phyloP scores from a whole-genome alignment of 2,113 vertebrate species.

The Rattus rattus region DNA sequence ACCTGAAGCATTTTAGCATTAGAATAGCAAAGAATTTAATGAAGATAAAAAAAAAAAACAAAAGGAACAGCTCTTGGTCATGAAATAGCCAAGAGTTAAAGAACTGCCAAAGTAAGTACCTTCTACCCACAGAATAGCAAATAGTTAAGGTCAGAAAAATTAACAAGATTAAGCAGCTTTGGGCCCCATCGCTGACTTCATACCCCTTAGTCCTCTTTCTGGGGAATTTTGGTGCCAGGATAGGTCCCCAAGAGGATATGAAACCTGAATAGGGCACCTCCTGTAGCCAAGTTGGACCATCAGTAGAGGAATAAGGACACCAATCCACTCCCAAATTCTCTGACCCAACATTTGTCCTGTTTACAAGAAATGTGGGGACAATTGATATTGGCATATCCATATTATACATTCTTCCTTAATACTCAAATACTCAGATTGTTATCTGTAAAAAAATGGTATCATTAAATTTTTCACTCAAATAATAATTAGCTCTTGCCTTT shows the following conservation, averaged over 20 bases:
- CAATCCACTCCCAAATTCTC: neutral
- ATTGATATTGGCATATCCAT: neutral
- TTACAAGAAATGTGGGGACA: neutral
- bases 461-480: slow-evolving; percentile 10
- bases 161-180: too few species aligned
- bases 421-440: neutral
- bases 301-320: neutral
- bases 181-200: too few species aligned
- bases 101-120: too few species aligned
- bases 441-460: neutral
- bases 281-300: neutral
- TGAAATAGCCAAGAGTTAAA: too few species aligned
- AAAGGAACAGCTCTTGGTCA: too few species aligned
- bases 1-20: too few species aligned
- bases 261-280: neutral
- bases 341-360: neutral
- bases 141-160: too few species aligned
- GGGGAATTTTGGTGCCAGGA: too few species aligned
- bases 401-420: neutral
- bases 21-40: too few species aligned
- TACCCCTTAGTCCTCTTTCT: too few species aligned
- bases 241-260: neutral
- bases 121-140: too few species aligned
- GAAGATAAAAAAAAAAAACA: too few species aligned
- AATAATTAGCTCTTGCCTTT: neutral